A percentile compares a stretch with the other conserved stretches of the same genome.
These are phyloP conservation scores for Torymus tubicola DNA, from an alignment of 2,888 invertebrate genomes.

Conservation along the genomic window DNA sequence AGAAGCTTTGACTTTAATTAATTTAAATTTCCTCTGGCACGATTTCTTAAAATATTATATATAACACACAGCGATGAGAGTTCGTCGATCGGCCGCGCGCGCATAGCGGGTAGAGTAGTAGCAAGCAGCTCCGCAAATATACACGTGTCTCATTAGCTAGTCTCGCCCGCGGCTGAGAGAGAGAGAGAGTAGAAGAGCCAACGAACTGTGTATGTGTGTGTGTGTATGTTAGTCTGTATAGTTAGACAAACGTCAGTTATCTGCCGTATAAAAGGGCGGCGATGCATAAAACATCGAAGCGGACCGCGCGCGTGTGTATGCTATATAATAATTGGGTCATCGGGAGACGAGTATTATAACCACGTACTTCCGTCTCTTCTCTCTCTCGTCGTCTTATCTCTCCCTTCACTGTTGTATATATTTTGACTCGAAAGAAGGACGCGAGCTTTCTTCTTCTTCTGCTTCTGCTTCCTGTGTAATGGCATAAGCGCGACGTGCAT, in stretches of 20 bases:
- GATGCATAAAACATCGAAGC: slow-evolving; percentile 23
- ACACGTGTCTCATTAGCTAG: slow-evolving; percentile 25
- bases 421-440: slow-evolving; percentile 9
- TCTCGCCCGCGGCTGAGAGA: not conserved
- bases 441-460: not conserved
- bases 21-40: slow-evolving; percentile 23
- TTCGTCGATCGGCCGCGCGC: slow-evolving; percentile 5
- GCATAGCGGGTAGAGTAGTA: too few species aligned
- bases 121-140: slow-evolving; percentile 6
- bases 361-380: not conserved
- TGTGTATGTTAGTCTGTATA: not conserved
- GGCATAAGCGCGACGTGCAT: not conserved
- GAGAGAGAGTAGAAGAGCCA: not conserved
- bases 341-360: slow-evolving; percentile 1
- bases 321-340: slow-evolving; percentile 48
- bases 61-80: not conserved
- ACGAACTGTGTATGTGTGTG: too few species aligned
- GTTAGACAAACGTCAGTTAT: slow-evolving; percentile 27
- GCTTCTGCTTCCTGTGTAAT: not conserved
- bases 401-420: too few species aligned
- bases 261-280: slow-evolving; percentile 24
- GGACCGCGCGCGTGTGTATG: not conserved
- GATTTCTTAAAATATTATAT: slow-evolving; percentile 17
- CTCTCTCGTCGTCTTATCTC: not conserved
- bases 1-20: slow-evolving; percentile 4